Evolutionary conservation across 2,888 invertebrate genomes (phyloP).

Genomic region (Gasteruption jaculator): DNA sequence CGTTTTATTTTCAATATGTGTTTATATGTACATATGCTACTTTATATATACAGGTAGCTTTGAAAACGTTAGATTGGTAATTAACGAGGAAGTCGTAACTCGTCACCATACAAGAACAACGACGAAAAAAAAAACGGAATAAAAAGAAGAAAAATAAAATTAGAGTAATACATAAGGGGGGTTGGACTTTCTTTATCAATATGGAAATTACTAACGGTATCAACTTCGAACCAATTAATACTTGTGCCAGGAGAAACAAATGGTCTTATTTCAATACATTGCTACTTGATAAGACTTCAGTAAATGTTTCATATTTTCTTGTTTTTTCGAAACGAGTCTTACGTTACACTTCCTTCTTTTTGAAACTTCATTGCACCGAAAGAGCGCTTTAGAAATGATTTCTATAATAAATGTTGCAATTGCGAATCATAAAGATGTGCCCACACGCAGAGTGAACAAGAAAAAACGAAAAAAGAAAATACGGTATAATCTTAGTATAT

Average conservation of each 20-base stretch:
- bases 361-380: too few species aligned
- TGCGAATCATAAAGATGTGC: too few species aligned
- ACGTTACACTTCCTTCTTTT: too few species aligned
- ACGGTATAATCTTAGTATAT: neutral
- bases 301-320: too few species aligned
- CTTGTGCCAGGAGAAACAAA: conserved; percentile 41
- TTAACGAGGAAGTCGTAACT: conserved; percentile 46
- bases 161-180: too few species aligned
- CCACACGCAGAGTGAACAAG: neutral
- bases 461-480: conserved; percentile 1
- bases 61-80: conserved; percentile 39
- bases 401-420: too few species aligned
- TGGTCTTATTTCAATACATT: conserved; percentile 41
- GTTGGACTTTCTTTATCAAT: conserved; percentile 42
- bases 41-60: conserved; percentile 19
- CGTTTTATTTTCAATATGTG: conserved; percentile 17
- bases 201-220: conserved; percentile 47
- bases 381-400: too few species aligned
- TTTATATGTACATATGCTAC: conserved; percentile 17
- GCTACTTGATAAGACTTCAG: too few species aligned
- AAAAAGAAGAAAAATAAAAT: too few species aligned
- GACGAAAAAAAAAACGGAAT: conserved; percentile 22
- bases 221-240: conserved; percentile 47
- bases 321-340: too few species aligned
- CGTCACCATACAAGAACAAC: too few species aligned